phyloP scores from a whole-genome alignment of 2,888 invertebrate genomes.

The Auanema freiburgensis region DNA sequence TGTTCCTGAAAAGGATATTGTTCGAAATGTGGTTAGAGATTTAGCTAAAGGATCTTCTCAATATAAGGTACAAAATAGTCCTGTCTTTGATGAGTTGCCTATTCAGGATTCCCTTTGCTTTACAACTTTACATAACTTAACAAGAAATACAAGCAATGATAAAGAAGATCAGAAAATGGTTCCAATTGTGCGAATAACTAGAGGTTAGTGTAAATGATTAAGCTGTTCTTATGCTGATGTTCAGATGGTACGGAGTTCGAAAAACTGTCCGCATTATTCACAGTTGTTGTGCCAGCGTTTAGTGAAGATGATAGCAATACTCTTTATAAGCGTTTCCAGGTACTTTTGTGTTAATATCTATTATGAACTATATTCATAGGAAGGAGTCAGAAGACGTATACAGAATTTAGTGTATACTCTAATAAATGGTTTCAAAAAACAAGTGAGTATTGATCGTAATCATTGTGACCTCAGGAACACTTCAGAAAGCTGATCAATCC shows the following conservation, averaged over 20 bases:
- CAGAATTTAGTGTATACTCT: slow-evolving; percentile 33
- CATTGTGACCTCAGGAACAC: slow-evolving; percentile 2
- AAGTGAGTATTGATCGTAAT: slow-evolving; percentile 15
- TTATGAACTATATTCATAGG: slow-evolving; percentile 5
- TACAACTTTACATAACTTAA: slow-evolving; percentile 28
- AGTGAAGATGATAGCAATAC: slow-evolving; percentile 33
- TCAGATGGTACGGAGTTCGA: slow-evolving; percentile 37
- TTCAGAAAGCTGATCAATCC: slow-evolving; percentile 21
- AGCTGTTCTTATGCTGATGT: neutral
- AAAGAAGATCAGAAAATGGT: slow-evolving; percentile 44
- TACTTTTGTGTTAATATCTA: neutral
- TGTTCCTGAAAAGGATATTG: slow-evolving; percentile 26
- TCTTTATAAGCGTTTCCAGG: slow-evolving; percentile 29
- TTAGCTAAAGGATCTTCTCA: slow-evolving; percentile 33
- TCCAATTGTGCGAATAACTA: slow-evolving; percentile 37
- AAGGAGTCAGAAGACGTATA: slow-evolving; percentile 33
- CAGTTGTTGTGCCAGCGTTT: slow-evolving; percentile 33
- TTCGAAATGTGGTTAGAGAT: slow-evolving; percentile 32
- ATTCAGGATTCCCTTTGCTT: slow-evolving; percentile 33
- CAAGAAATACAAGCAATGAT: slow-evolving; percentile 37
- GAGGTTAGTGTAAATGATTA: slow-evolving; percentile 16
- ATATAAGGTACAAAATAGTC: slow-evolving; percentile 23
- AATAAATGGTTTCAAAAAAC: slow-evolving; percentile 32
- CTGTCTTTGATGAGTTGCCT: neutral
- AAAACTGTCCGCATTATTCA: slow-evolving; percentile 13